Evolutionary conservation across 2,113 vertebrate species (phyloP).

Genomic region (Menidia beryllina): DNA sequence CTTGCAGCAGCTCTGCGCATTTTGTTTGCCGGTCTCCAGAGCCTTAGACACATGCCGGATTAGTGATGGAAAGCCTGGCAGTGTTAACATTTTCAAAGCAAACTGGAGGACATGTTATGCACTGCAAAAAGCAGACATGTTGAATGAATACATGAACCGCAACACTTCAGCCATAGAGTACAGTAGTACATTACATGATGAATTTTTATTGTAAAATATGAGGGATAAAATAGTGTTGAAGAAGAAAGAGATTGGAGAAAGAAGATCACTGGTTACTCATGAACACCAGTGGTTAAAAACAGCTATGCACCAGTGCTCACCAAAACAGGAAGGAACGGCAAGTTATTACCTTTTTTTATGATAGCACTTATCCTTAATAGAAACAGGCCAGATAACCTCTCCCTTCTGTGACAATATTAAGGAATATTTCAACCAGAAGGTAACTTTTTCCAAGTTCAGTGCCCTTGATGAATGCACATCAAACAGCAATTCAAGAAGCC

Average conservation of each 20-base stretch:
- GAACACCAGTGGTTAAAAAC: not conserved
- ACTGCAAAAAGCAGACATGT: no score
- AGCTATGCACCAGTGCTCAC: no score
- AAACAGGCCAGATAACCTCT: slow-evolving; percentile 50
- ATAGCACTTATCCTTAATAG: slow-evolving; percentile 51
- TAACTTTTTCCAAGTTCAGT: slow-evolving; percentile 28
- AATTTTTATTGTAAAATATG: no score
- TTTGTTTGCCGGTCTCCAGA: no score
- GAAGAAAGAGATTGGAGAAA: not conserved
- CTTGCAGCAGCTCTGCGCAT: no score
- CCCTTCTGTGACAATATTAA: slow-evolving; percentile 29
- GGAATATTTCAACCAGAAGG: slow-evolving; percentile 49
- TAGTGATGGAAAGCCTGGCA: no score
- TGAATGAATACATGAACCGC: no score
- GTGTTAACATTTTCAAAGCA: no score
- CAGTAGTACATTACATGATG: not conserved
- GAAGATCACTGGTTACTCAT: not conserved
- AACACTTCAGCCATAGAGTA: not conserved
- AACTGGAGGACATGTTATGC: no score
- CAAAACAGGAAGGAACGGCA: slow-evolving; percentile 26
- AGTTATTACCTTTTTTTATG: slow-evolving; percentile 18
- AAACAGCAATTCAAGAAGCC: slow-evolving; percentile 19
- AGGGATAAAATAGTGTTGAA: no score
- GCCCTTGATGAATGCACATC: slow-evolving; percentile 40
- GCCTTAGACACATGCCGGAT: no score